Percentiles rank a stretch among this genome's conserved stretches.
Conservation (phyloP, 1,140 invertebrate genomes). For the Lepidurus packardi region DNA sequence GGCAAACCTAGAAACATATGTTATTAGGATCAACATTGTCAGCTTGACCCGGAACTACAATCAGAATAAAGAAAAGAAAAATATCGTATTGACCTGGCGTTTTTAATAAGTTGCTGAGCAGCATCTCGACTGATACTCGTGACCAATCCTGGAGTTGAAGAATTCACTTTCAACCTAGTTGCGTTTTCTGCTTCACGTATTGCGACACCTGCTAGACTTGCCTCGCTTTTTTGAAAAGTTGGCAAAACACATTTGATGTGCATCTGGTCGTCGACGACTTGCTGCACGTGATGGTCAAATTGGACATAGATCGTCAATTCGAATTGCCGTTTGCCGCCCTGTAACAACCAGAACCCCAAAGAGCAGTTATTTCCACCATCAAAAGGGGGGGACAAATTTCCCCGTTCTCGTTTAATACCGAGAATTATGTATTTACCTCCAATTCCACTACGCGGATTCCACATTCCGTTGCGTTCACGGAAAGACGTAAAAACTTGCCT, state of each 20-base stretch:
- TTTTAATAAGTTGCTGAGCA: background rate
- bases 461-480: slow-evolving; percentile 57
- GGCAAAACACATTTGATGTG: slow-evolving; percentile 51
- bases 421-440: slow-evolving; percentile 42
- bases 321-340: slow-evolving; percentile 52
- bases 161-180: slow-evolving; percentile 7
- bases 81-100: background rate
- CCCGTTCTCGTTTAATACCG: background rate
- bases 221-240: slow-evolving; percentile 31
- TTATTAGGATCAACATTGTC: background rate
- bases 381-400: background rate
- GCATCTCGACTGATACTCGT: slow-evolving; percentile 28
- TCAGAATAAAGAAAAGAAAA: background rate
- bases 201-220: slow-evolving; percentile 22
- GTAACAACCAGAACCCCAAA: slow-evolving; percentile 23
- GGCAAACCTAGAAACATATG: slow-evolving; percentile 16
- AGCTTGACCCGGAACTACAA: background rate
- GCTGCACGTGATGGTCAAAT: slow-evolving; percentile 61
- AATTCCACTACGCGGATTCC: slow-evolving; percentile 54
- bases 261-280: slow-evolving; percentile 60
- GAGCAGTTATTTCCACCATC: slow-evolving; percentile 21
- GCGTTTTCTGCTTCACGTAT: background rate
- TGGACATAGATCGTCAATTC: slow-evolving; percentile 60
- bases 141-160: background rate
- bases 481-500: slow-evolving; percentile 49